Evolutionary conservation across 2,797 vertebrate genomes (phyloP), one percentile per base, ranked within the genome.

Genomic region (Toxotes lorentzi): DNA sequence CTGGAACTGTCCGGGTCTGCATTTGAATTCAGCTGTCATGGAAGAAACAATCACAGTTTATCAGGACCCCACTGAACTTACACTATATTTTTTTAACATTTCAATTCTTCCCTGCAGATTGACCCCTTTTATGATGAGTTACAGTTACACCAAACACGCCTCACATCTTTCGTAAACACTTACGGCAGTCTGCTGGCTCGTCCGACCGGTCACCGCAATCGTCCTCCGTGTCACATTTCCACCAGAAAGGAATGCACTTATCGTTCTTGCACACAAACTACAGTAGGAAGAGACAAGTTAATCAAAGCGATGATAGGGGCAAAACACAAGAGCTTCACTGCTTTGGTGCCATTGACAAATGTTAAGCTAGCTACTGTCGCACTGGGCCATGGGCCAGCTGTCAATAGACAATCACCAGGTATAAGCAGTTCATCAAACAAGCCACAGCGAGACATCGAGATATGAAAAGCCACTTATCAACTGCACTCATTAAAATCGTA

Each of bases 241-340:
- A 99, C 98, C 98, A 99, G 96, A 99, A 99, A 80, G 98, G 98
- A 94, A 99, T 99, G 93, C 98, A 99, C 85, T 99, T 99, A 95
- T 99, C 98, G 0, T 99, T 99, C 95, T 98, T 98, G 89, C 98
- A 99, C 62, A 99, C 98, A 86, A 99, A 99, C 98, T 99, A 16
- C 61, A 14, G 41, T 19, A 5, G 4, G 48, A 66, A 51, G 23
- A 59, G 58, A 32, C 16, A 77, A 40, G 81, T 51, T 3, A 71
- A 81, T 65, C 41, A 80, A 6, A 61, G 6, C 23, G 54, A 59
- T 71, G 64, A 77, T 13, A 13, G 30, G 30, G 21, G 27, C 32
- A 48, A 27, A 58, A 65, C 16, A 63, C 6, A 38, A 41, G 43
- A 65, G 53, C 54, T 62, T 30, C 51, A 35, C 32, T 57, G 62